Base-by-base conservation (phyloP, 2,888 invertebrate species). In the Macaria liturata region DNA sequence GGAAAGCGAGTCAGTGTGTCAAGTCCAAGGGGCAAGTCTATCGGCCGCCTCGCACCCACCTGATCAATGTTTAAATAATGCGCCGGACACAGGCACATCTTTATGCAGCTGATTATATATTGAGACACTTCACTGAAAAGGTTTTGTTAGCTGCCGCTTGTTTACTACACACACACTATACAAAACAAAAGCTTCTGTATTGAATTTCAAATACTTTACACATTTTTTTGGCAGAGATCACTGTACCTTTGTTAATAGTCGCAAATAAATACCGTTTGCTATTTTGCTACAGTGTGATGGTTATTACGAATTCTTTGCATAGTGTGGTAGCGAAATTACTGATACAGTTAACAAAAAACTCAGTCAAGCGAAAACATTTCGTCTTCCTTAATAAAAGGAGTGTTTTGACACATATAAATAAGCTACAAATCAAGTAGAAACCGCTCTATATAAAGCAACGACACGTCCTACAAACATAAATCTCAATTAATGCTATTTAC, bases 1-100 rank as follows among this genome's bases (percentile, higher is more conserved):
- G 86, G 91, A 92, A 92, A 92, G 91, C 88, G 86, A 92, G 92
- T 90, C 91, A 91, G 91, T 92, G 79, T 92, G 92, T 91, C 92
- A 89, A 60, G 74, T 64, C 60, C 63, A 64, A 67, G 68, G 68
- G 69, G 69, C 71, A 71, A 70, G 69, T 67, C 64, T 66, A 69
- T 65, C 64, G 52, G 56, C 67, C 69, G 71, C 62, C 55, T 76
- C 76, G 68, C 69, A 72, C 71, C 68, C 78, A 78, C 74, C 73
- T 80, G 77, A 81, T 78, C 75, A 71, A 68, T 66, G 70, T 70
- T 76, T 73, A 64, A 71, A 70, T 72, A 74, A 51, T 55, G 45
- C 42, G 50, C 48, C 39, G 32, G 9, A 34, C 40, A 59, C 48
- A 51, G 47, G 32, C 37, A 49, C n/a, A 32, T 37, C 40, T 53